Evolutionary conservation across 2,113 vertebrate genomes (phyloP).

Genomic region (Polypterus bichir): DNA sequence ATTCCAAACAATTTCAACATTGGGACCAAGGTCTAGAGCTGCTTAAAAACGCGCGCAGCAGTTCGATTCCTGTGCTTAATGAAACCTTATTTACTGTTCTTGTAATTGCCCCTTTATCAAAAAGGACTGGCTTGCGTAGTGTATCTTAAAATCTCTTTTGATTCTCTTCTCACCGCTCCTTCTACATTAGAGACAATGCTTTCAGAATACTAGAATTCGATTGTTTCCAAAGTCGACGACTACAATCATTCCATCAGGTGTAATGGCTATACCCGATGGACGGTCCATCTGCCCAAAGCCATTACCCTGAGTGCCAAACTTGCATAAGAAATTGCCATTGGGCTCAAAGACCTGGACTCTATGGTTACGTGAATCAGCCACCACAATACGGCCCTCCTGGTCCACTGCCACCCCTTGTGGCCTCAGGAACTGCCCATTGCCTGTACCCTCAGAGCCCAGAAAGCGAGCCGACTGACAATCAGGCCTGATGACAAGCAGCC

Average conservation of each 20-base stretch:
- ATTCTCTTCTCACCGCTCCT: conserved; percentile 1
- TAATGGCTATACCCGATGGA: conserved; percentile 87
- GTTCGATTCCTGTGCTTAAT: too few relatives aligned
- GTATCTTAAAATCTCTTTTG: conserved; percentile 20
- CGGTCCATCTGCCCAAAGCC: conserved; percentile 98
- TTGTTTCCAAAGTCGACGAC: conserved; percentile 98
- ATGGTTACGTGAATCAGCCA: conserved; percentile 95
- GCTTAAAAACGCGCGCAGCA: too few relatives aligned
- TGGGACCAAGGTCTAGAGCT: too few relatives aligned
- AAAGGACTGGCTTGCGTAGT: conserved; percentile 3
- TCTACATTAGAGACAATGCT: conserved; percentile 8
- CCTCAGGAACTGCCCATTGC: conserved; percentile 87
- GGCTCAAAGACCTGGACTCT: conserved; percentile 93
- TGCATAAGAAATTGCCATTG: conserved; percentile 96
- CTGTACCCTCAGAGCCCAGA: conserved; percentile 83
- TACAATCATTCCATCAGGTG: conserved; percentile 89
- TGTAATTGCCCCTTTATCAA: too few relatives aligned
- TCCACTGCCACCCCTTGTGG: conserved; percentile 90
- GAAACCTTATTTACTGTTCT: too few relatives aligned
- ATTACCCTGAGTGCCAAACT: conserved; percentile 89
- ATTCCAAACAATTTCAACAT: too few relatives aligned
- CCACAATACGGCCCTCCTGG: conserved; percentile 92
- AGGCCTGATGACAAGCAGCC: conserved; percentile 85
- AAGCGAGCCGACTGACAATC: conserved; percentile 95
- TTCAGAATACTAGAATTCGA: conserved; percentile 87